phyloP scores from a whole-genome alignment of 2,888 invertebrate genomes.

The Diachrysia chrysitis region DNA sequence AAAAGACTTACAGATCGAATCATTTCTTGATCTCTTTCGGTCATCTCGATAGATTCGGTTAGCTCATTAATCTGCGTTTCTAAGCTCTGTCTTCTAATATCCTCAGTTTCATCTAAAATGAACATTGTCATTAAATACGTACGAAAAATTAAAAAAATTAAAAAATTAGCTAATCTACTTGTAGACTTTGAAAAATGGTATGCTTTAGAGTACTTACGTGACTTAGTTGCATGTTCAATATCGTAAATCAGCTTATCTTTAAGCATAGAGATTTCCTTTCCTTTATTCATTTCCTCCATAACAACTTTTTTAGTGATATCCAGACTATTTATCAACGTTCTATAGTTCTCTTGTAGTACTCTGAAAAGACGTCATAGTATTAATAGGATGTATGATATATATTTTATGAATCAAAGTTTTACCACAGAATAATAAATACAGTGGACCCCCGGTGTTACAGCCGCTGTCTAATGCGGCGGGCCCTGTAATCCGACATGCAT shows the following conservation, averaged over 20 bases:
- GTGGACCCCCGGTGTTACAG: no score
- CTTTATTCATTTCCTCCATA: constrained; percentile 91
- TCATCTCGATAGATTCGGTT: constrained; percentile 89
- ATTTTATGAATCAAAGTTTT: no score
- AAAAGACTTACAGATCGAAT: constrained; percentile 76
- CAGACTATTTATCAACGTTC: constrained; percentile 88
- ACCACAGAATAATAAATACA: no score
- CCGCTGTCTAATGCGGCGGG: no score
- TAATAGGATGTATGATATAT: background rate
- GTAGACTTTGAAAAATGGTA: no score
- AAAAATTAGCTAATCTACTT: background rate
- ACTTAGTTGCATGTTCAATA: constrained; percentile 79
- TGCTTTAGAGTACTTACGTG: constrained; percentile 68
- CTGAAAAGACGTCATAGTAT: constrained; percentile 73
- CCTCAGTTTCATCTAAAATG: constrained; percentile 88
- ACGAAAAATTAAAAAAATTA: background rate
- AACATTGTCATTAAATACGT: no score
- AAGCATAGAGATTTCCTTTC: constrained; percentile 90
- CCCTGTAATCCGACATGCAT: no score
- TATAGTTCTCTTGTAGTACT: constrained; percentile 88
- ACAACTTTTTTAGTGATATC: constrained; percentile 91
- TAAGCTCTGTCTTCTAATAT: constrained; percentile 82
- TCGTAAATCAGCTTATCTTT: constrained; percentile 90
- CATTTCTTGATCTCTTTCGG: constrained; percentile 90
- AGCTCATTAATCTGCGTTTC: constrained; percentile 89